phyloP scores from a whole-genome alignment of 2,888 invertebrate genomes.

The Tetanocera ferruginea region DNA sequence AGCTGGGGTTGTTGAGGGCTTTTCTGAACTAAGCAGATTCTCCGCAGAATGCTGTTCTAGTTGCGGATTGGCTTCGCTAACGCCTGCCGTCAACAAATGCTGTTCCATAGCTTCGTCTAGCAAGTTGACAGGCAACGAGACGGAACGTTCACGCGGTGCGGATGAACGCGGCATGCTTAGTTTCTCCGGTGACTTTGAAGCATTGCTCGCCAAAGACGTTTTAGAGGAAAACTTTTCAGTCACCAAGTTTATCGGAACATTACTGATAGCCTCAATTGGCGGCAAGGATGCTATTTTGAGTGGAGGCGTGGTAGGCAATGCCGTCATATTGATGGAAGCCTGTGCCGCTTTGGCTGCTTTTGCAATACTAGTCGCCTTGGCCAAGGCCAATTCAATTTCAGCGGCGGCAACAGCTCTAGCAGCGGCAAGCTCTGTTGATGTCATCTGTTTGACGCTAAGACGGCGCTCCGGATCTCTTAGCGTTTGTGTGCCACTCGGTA shows the following conservation, averaged over 20 bases:
- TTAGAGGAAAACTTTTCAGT: background rate
- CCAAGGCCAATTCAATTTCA: slow-evolving; percentile 54
- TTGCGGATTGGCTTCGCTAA: slow-evolving; percentile 33
- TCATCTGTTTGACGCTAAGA: slow-evolving; percentile 66
- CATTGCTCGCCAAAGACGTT: background rate
- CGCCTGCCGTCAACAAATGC: slow-evolving; percentile 48
- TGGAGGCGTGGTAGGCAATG: too few species aligned
- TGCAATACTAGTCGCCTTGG: slow-evolving; percentile 46
- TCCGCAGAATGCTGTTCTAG: slow-evolving; percentile 39
- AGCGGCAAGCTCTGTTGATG: slow-evolving; percentile 60
- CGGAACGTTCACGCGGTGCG: slow-evolving; percentile 53
- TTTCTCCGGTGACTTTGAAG: slow-evolving; percentile 15
- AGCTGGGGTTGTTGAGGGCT: background rate
- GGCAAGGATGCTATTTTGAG: slow-evolving; percentile 29
- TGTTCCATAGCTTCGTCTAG: slow-evolving; percentile 57
- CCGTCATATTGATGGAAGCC: slow-evolving; percentile 9
- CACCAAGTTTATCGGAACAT: background rate
- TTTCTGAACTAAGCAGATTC: slow-evolving; percentile 30
- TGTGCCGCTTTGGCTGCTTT: slow-evolving; percentile 37
- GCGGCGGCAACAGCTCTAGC: slow-evolving; percentile 58
- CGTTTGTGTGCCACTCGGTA: slow-evolving; percentile 44
- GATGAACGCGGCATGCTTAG: slow-evolving; percentile 46
- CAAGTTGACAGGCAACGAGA: slow-evolving; percentile 53
- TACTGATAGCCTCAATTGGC: slow-evolving; percentile 23
- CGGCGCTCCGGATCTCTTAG: slow-evolving; percentile 60